phyloP scores from a whole-genome alignment of 1,140 invertebrate species.

The Drepana arcuata region DNA sequence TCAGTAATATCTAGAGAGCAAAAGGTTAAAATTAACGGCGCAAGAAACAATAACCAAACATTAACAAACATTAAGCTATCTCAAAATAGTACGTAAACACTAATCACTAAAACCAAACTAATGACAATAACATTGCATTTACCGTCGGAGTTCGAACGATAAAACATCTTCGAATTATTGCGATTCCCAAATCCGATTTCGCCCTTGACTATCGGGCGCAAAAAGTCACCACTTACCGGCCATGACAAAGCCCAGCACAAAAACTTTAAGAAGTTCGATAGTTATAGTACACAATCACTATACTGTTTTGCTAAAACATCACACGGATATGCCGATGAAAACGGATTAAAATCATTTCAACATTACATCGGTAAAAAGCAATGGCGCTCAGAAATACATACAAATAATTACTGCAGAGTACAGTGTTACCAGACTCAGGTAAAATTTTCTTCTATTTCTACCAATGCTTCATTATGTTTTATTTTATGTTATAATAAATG shows the following conservation, averaged over 20 bases:
- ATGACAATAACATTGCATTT: conserved; percentile 71
- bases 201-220: conserved; percentile 71
- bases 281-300: conserved; percentile 69
- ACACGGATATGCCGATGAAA: conserved; percentile 68
- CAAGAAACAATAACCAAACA: conserved; percentile 57
- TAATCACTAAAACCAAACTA: conserved; percentile 59
- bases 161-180: conserved; percentile 72
- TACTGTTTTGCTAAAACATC: conserved; percentile 68
- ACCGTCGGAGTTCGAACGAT: conserved; percentile 72
- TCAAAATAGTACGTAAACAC: conserved; percentile 57
- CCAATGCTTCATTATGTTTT: too few species aligned
- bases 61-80: conserved; percentile 43
- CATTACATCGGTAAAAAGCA: conserved; percentile 69
- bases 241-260: conserved; percentile 73
- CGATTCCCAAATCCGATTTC: conserved; percentile 69
- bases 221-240: conserved; percentile 73
- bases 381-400: conserved; percentile 70
- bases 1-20: conserved; percentile 36
- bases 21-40: conserved; percentile 58
- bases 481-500: too few species aligned
- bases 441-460: too few species aligned
- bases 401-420: conserved; percentile 65
- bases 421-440: conserved; percentile 53
- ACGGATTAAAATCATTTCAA: conserved; percentile 71
- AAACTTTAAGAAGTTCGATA: conserved; percentile 69